Conservation (phyloP, 1,140 invertebrate genomes). For the Micrasema longulum region DNA sequence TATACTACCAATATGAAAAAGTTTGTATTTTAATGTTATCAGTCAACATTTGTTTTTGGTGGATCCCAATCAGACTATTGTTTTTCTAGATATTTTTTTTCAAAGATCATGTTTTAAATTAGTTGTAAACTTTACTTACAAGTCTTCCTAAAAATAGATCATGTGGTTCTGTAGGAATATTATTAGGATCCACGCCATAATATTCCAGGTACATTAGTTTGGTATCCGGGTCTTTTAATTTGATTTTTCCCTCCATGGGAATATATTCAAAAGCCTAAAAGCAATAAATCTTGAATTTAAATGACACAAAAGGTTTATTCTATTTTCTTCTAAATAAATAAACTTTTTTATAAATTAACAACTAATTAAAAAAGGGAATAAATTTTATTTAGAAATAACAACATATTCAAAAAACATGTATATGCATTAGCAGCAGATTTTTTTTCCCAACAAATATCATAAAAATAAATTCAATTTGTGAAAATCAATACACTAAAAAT, state of each 20-base stretch:
- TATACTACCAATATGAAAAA: too few relatives aligned
- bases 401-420: not conserved
- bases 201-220: slow-evolving; percentile 87
- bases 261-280: slow-evolving; percentile 83
- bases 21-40: too few relatives aligned
- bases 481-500: too few relatives aligned
- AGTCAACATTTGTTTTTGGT: too few relatives aligned
- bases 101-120: too few relatives aligned
- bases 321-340: not conserved
- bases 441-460: not conserved
- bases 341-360: too few relatives aligned
- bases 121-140: slow-evolving; percentile 77
- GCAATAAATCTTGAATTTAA: not conserved
- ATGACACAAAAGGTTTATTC: not conserved
- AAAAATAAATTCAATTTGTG: not conserved
- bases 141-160: slow-evolving; percentile 87
- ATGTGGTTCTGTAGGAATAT: slow-evolving; percentile 78
- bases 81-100: too few relatives aligned
- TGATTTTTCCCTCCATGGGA: slow-evolving; percentile 82
- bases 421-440: not conserved
- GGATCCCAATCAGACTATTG: too few relatives aligned
- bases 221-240: slow-evolving; percentile 85
- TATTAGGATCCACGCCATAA: slow-evolving; percentile 84
- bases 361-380: not conserved
- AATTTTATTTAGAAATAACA: not conserved